A percentile compares a stretch with the other conserved stretches of the same genome.
Conservation (phyloP, 2,888 invertebrate species). For the Leptopterna dolabrata region DNA sequence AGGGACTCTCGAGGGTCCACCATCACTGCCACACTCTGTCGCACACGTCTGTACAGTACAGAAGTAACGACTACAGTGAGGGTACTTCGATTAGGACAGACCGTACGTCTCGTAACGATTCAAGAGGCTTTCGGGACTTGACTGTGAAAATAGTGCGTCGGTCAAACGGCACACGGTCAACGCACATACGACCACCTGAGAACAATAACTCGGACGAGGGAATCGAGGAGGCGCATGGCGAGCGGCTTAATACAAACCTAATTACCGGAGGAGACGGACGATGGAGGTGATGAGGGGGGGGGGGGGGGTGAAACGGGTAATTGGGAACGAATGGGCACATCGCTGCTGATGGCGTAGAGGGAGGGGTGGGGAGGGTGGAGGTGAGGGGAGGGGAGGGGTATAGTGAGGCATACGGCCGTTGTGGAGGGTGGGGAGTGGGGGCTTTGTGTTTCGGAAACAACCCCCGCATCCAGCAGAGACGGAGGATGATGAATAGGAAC, state of each 20-base stretch:
- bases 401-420: no score
- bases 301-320: conserved; percentile 8
- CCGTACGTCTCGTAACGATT: no score
- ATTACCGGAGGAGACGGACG: conserved; percentile 15
- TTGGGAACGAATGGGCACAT: not conserved
- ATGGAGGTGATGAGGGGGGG: not conserved
- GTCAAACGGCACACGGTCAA: not conserved
- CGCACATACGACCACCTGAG: not conserved
- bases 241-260: not conserved
- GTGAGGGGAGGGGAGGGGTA: not conserved
- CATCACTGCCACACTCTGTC: no score
- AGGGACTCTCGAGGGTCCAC: no score
- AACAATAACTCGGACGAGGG: not conserved
- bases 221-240: not conserved
- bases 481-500: conserved; percentile 42
- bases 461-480: not conserved
- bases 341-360: not conserved
- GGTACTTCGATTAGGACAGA: no score
- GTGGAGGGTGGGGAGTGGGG: not conserved
- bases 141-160: not conserved
- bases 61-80: no score
- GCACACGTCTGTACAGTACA: no score
- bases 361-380: not conserved
- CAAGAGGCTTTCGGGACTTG: no score
- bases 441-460: conserved; percentile 15